These are phyloP conservation scores for Dendroctonus ponderosae DNA, from an alignment of 1,140 invertebrate species.

Conservation along the genomic window DNA sequence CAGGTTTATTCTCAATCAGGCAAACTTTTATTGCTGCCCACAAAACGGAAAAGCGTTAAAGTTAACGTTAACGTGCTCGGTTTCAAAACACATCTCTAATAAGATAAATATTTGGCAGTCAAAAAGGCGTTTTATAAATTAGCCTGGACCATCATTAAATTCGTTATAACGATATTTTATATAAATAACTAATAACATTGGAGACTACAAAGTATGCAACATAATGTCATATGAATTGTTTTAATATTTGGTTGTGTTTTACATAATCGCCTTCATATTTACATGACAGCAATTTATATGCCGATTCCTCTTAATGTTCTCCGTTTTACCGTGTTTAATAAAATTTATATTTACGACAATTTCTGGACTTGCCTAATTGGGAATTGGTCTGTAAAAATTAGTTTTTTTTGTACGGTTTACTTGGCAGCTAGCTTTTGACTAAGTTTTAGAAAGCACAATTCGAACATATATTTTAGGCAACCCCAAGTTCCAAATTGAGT, in stretches of 20 bases:
- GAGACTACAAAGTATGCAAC: neutral
- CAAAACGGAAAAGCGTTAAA: neutral
- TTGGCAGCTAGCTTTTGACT: neutral
- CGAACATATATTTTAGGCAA: neutral
- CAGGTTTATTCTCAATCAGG: neutral
- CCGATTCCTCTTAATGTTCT: too few relatives aligned
- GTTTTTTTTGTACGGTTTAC: neutral
- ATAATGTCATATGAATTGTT: conserved; percentile 4
- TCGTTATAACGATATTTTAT: conserved; percentile 3
- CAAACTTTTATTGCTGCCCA: neutral
- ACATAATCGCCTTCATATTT: neutral
- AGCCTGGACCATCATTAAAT: conserved; percentile 1
- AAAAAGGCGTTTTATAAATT: conserved; percentile 8
- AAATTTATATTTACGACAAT: too few relatives aligned
- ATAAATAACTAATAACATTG: neutral
- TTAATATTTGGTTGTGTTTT: conserved; percentile 8
- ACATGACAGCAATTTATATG: too few relatives aligned
- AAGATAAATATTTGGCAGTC: neutral
- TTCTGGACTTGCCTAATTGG: neutral
- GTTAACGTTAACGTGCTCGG: conserved; percentile 2
- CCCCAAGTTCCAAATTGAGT: too few relatives aligned
- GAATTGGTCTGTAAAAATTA: neutral
- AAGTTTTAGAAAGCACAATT: neutral
- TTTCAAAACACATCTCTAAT: neutral
- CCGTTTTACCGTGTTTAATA: too few relatives aligned